phyloP scores from a whole-genome alignment of 2,888 invertebrate species.

The Erebia epiphron region DNA sequence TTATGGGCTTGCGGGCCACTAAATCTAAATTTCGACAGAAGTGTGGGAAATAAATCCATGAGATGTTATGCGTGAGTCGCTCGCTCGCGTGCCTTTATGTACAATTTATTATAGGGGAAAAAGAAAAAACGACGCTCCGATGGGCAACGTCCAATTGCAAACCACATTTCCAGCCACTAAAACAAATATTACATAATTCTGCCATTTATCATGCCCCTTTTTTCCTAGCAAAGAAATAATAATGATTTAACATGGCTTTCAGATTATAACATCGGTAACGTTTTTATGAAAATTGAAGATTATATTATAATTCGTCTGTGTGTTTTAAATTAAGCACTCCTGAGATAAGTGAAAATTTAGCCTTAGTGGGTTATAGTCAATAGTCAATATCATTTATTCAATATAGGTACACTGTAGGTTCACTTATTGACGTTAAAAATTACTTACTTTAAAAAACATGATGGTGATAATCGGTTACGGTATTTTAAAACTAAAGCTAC shows the following conservation, averaged over 20 bases:
- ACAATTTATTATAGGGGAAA: conserved; percentile 75
- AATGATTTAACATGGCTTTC: not conserved
- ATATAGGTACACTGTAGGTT: no score
- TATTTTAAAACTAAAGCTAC: no score
- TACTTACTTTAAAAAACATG: no score
- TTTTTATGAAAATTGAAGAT: no score
- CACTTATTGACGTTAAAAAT: no score
- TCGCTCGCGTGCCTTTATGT: conserved; percentile 72
- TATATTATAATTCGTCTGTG: no score
- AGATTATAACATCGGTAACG: not conserved
- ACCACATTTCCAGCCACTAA: conserved; percentile 51
- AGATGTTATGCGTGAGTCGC: conserved; percentile 80
- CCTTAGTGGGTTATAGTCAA: no score
- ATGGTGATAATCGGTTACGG: no score
- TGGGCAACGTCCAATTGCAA: conserved; percentile 56
- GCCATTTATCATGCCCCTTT: conserved; percentile 34
- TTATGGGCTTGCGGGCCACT: conserved; percentile 74
- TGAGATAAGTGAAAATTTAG: no score
- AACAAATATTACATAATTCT: conserved; percentile 46
- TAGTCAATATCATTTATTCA: no score
- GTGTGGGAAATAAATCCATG: conserved; percentile 79
- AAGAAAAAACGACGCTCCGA: conserved; percentile 55
- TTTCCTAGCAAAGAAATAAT: conserved; percentile 9
- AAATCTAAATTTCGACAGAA: conserved; percentile 82
- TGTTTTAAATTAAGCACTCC: no score